A percentile compares a stretch with the other conserved stretches of the same genome.
Evolutionary conservation across 1,140 invertebrate species (phyloP).

Genomic region (Hetaerina americana): DNA sequence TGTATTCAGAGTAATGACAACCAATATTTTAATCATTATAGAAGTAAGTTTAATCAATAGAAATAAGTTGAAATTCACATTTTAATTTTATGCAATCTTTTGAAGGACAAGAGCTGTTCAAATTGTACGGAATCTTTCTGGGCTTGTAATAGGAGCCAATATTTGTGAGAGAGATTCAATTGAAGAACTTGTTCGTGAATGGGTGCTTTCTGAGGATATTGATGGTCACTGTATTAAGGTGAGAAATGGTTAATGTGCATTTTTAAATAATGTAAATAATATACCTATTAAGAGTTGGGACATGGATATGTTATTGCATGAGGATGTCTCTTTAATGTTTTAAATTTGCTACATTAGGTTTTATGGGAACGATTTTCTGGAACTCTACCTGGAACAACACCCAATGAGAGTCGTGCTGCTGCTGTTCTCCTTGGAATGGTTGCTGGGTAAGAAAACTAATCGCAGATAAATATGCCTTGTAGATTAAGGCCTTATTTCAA

Average conservation of each 20-base stretch:
- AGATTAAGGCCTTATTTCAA: no score
- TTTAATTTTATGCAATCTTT: no score
- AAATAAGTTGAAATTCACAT: no score
- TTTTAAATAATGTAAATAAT: no score
- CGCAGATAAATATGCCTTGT: no score
- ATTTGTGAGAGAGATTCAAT: slow-evolving; percentile 53
- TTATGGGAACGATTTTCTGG: slow-evolving; percentile 70
- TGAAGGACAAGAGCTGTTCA: slow-evolving; percentile 32
- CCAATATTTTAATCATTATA: no score
- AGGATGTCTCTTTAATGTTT: not conserved
- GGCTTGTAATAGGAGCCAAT: slow-evolving; percentile 40
- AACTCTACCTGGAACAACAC: slow-evolving; percentile 53
- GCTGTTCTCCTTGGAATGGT: slow-evolving; percentile 61
- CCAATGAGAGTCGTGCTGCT: slow-evolving; percentile 51
- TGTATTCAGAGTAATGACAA: no score
- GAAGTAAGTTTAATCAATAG: no score
- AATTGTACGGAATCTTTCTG: slow-evolving; percentile 46
- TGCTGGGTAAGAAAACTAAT: slow-evolving; percentile 41
- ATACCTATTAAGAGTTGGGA: slow-evolving; percentile 3
- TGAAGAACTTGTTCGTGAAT: slow-evolving; percentile 51
- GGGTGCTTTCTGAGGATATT: slow-evolving; percentile 46
- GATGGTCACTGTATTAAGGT: slow-evolving; percentile 29
- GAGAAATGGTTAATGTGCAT: slow-evolving; percentile 24
- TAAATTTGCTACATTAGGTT: slow-evolving; percentile 36
- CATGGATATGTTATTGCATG: not conserved